phyloP scores from a whole-genome alignment of 2,797 vertebrate species.

The Oryzias dopingdopingensis region DNA sequence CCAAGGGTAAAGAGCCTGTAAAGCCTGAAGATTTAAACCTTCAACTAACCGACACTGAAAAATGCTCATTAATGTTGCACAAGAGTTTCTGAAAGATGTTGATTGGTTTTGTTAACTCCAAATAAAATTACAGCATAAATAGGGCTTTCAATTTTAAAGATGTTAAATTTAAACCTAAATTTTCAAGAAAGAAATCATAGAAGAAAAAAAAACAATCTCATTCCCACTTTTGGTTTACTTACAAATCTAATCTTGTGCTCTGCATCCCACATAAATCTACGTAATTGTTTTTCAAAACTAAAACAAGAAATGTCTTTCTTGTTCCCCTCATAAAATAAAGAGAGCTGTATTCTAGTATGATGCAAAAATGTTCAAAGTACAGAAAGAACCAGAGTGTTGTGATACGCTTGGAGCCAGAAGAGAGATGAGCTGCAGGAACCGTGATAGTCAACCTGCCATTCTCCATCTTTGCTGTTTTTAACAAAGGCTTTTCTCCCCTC shows the following conservation, averaged over 20 bases:
- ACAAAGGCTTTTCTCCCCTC: slow-evolving; percentile 68
- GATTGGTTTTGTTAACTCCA: no score
- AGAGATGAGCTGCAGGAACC: slow-evolving; percentile 54
- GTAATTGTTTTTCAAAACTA: slow-evolving; percentile 36
- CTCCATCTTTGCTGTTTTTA: slow-evolving; percentile 71
- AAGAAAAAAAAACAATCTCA: background rate
- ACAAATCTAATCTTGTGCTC: slow-evolving; percentile 9
- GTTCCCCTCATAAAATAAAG: slow-evolving; percentile 22
- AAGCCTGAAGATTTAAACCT: no score
- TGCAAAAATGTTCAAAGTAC: slow-evolving; percentile 60
- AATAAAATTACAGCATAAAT: no score
- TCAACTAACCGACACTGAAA: no score
- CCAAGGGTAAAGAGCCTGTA: no score
- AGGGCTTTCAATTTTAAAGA: no score
- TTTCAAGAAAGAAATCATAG: no score
- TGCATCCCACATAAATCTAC: slow-evolving; percentile 12
- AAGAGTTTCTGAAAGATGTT: no score
- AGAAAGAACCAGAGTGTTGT: slow-evolving; percentile 49
- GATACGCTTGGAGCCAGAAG: slow-evolving; percentile 38
- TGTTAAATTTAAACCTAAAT: no score
- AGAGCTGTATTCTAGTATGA: slow-evolving; percentile 52
- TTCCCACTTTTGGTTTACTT: slow-evolving; percentile 29
- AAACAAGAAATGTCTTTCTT: slow-evolving; percentile 36
- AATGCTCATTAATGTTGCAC: no score
- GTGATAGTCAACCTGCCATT: slow-evolving; percentile 71